These are phyloP conservation scores for Antennarius striatus DNA, from an alignment of 2,113 vertebrate genomes.

Conservation along the genomic window DNA sequence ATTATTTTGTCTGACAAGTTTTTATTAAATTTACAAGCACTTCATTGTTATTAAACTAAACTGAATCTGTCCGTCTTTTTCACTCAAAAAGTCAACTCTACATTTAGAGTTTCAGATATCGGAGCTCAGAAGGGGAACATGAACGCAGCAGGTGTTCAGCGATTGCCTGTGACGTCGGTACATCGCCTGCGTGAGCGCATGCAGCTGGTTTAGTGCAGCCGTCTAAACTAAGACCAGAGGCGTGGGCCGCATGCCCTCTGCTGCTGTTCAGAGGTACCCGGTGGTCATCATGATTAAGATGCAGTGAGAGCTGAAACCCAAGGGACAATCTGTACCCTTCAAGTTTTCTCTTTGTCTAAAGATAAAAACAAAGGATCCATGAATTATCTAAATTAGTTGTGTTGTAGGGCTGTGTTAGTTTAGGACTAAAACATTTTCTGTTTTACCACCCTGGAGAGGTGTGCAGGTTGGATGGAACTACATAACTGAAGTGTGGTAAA, in stretches of 20 bases:
- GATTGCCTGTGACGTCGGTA: conserved; percentile 77
- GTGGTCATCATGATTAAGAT: conserved; percentile 3
- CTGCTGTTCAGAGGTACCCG: conserved; percentile 16
- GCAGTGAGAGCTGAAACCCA: neutral
- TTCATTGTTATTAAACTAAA: too few relatives aligned
- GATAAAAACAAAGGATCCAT: neutral
- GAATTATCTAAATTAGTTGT: neutral
- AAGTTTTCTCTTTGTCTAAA: neutral
- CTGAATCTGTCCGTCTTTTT: neutral
- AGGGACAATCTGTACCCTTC: neutral
- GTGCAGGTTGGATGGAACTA: neutral
- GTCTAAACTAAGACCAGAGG: conserved; percentile 45
- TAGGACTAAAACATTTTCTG: neutral
- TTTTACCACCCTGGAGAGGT: conserved; percentile 1
- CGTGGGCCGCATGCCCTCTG: conserved; percentile 48
- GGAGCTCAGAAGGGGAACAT: conserved; percentile 10
- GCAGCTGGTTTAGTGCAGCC: conserved; percentile 63
- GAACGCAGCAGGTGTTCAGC: conserved; percentile 62
- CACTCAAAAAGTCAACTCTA: neutral
- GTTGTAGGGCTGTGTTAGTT: neutral
- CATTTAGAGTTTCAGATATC: neutral
- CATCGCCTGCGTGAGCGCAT: conserved; percentile 74
- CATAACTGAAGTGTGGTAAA: conserved; percentile 14
- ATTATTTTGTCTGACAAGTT: too few relatives aligned
- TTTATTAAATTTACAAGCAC: too few relatives aligned